Evolutionary conservation across 2,113 vertebrate genomes (phyloP).

Genomic region (Brienomyrus longianalis): DNA sequence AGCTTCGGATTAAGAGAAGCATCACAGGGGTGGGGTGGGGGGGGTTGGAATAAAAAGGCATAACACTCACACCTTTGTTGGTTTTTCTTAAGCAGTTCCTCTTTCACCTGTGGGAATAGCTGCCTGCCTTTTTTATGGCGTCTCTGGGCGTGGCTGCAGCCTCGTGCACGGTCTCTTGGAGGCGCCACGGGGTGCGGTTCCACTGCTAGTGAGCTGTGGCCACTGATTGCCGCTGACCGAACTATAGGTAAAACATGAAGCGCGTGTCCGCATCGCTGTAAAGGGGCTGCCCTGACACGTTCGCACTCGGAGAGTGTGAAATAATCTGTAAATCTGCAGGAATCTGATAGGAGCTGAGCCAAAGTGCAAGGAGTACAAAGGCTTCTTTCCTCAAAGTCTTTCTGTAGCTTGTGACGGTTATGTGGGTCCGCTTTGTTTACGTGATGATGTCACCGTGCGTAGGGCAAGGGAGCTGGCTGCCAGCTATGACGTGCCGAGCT

Average conservation of each 20-base stretch:
- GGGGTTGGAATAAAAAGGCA: background rate
- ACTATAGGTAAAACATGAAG: background rate
- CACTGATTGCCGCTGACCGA: background rate
- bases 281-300: background rate
- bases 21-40: background rate
- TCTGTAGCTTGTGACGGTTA: background rate
- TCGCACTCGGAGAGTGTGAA: background rate
- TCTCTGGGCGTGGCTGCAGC: background rate
- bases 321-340: background rate
- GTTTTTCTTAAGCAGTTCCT: background rate
- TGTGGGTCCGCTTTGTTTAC: background rate
- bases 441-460: slow-evolving; percentile 13
- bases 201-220: background rate
- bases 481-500: slow-evolving; percentile 73
- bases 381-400: background rate
- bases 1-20: background rate
- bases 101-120: background rate
- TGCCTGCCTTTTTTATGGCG: background rate
- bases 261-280: background rate
- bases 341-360: background rate
- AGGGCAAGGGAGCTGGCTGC: slow-evolving; percentile 49
- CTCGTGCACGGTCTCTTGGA: background rate
- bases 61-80: background rate
- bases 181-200: background rate
- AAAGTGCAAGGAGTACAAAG: background rate